These are phyloP conservation scores for Chamaetylas fuelleborni DNA, from an alignment of 2,113 vertebrate species.

Conservation along the genomic window DNA sequence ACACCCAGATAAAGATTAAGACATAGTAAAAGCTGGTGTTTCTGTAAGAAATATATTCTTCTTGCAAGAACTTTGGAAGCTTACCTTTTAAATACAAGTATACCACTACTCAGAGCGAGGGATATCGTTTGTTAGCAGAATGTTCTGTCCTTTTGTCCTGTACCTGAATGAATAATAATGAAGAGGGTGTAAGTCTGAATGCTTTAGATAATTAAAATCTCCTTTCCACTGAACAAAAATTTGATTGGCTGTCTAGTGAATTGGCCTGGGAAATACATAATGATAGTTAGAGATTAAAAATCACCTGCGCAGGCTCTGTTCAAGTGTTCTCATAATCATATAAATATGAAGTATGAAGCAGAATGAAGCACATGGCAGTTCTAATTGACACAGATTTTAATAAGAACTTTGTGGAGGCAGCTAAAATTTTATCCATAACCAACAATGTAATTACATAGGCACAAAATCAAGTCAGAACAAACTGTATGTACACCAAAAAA, in stretches of 20 bases:
- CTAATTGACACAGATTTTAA: not conserved
- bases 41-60: not conserved
- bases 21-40: not conserved
- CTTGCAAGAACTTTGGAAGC: not conserved
- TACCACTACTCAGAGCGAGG: not conserved
- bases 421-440: constrained; percentile 8
- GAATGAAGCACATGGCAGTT: not conserved
- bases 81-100: not conserved
- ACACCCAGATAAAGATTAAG: not conserved
- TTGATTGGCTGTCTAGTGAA: not conserved
- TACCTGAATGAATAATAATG: not conserved
- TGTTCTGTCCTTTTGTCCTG: not conserved
- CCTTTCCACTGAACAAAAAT: not conserved
- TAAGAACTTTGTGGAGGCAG: not conserved
- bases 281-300: not conserved
- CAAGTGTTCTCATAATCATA: not conserved
- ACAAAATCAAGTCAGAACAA: not conserved
- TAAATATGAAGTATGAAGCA: not conserved
- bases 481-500: not conserved
- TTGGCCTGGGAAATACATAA: not conserved
- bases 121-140: not conserved
- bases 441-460: not conserved
- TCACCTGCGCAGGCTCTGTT: not conserved
- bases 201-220: constrained; percentile 12
- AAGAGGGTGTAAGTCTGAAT: not conserved